Base-by-base conservation (phyloP, 1,140 invertebrate genomes). In the Diabrotica virgifera region DNA sequence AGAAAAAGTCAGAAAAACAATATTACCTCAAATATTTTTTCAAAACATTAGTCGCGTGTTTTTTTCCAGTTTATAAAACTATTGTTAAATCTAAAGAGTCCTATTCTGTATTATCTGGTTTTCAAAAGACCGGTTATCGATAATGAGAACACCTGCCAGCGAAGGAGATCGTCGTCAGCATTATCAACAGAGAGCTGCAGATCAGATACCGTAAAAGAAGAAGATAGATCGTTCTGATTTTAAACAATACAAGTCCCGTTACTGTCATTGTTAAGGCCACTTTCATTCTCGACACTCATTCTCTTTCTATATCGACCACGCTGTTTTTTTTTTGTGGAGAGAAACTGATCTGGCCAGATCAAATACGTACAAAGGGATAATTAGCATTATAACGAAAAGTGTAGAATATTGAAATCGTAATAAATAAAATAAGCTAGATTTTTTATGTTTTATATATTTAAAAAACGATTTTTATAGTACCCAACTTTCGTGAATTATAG, bases 181-280 rank as follows among this genome's bases (percentile, higher is more conserved):
- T 46, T n/a, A 46, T 8, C 40, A 8, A n/a, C 40, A 36, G 55
- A 36, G 55, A 37, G 12, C 36, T 12, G 35, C 35, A 5, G n/a
- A 57, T 36, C n/a, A 57, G 55, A 57, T 57, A 57, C 58, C 38
- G 58, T 60, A 60, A 51, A 53, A 61, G 50, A 61, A 61, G 35
- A 50, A 61, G 51, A 61, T 61, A 61, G 36, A 61, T 61, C 36
- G 9, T 13, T 10, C 36, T 35, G 46, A 60, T 35, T 60, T 36
- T 61, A 61, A 61, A 61, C 59, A 61, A 61, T 61, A 61, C 50
- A 52, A 61, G 35, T 61, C 14, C 59, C 59, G 59, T 61, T 61
- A 61, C n/a, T n/a, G 36, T 24, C 50, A 61, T 35, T 51, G 12
- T 51, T 46, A 13, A n/a, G 46, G 50, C 59, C 50, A 37, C 59